phyloP scores from a whole-genome alignment of 2,888 invertebrate genomes.

The Zelleria hepariella region DNA sequence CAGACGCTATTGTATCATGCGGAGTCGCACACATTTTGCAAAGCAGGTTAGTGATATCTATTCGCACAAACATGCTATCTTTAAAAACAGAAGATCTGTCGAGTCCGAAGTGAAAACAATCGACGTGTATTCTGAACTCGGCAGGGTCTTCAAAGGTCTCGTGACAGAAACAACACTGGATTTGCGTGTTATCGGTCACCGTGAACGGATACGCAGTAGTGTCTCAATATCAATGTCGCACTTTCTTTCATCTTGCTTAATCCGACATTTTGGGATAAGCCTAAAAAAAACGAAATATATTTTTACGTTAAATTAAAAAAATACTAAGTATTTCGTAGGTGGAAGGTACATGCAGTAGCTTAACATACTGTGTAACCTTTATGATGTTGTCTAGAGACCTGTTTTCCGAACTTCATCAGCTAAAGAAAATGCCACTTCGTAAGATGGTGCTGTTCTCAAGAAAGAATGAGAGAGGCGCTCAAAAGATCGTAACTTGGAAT shows the following conservation, averaged over 20 bases:
- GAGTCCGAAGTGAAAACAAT: slow-evolving; percentile 1
- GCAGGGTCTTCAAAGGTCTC: slow-evolving; percentile 6
- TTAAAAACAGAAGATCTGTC: slow-evolving; percentile 1
- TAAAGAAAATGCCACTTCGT: too few species aligned
- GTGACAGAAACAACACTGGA: slow-evolving; percentile 8
- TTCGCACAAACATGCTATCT: background rate
- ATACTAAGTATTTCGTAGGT: background rate
- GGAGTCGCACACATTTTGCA: slow-evolving; percentile 4
- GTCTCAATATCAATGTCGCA: background rate
- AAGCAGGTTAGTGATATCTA: slow-evolving; percentile 8
- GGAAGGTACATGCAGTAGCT: too few species aligned
- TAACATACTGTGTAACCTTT: too few species aligned
- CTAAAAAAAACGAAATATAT: background rate
- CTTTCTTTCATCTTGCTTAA: background rate
- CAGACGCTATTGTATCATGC: background rate
- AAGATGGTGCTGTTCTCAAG: too few species aligned
- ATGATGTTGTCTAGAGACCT: too few species aligned
- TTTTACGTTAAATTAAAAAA: background rate
- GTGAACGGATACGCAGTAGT: slow-evolving; percentile 7
- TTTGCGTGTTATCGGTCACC: background rate
- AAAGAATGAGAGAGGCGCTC: too few species aligned
- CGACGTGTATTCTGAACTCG: slow-evolving; percentile 7
- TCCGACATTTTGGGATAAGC: background rate
- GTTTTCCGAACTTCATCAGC: too few species aligned
- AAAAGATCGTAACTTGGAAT: too few species aligned